phyloP scores from a whole-genome alignment of 1,140 invertebrate genomes.

The Lordiphosa clarofinis region DNA sequence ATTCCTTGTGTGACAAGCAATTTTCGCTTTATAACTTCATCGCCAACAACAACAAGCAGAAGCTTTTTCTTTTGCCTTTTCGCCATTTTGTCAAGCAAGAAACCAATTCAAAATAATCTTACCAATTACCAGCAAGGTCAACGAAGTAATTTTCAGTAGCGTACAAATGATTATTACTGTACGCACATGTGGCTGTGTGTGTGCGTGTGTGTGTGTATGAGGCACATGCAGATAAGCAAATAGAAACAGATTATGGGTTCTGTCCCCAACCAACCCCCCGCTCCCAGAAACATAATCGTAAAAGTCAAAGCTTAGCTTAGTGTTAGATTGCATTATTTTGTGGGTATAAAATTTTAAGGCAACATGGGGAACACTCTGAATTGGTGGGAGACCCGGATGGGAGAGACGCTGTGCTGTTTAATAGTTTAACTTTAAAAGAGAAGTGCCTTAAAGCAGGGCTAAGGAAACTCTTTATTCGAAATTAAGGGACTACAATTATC shows the following conservation, averaged over 20 bases:
- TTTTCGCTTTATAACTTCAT: constrained; percentile 70
- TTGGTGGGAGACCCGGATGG: not conserved
- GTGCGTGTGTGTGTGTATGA: constrained; percentile 27
- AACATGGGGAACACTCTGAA: constrained; percentile 14
- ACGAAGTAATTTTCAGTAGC: constrained; percentile 56
- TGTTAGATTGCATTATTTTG: constrained; percentile 55
- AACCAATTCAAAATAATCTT: constrained; percentile 70
- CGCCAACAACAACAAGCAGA: constrained; percentile 41
- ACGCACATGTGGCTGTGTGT: constrained; percentile 28
- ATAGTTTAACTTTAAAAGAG: no score
- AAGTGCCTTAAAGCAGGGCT: no score
- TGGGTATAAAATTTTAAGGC: constrained; percentile 49
- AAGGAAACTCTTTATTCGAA: no score
- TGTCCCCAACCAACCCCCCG: not conserved
- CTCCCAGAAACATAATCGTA: constrained; percentile 55
- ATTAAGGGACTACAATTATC: no score
- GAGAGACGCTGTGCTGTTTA: no score
- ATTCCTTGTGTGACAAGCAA: constrained; percentile 50
- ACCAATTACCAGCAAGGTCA: constrained; percentile 69
- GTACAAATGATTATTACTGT: constrained; percentile 76
- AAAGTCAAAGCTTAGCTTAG: constrained; percentile 67
- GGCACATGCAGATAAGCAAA: constrained; percentile 70
- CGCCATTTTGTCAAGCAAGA: constrained; percentile 13
- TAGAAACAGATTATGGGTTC: constrained; percentile 63
- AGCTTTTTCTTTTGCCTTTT: constrained; percentile 2